These are phyloP conservation scores for Telmatochromis sp. DNA, from an alignment of 2,113 vertebrate genomes.

Conservation along the genomic window DNA sequence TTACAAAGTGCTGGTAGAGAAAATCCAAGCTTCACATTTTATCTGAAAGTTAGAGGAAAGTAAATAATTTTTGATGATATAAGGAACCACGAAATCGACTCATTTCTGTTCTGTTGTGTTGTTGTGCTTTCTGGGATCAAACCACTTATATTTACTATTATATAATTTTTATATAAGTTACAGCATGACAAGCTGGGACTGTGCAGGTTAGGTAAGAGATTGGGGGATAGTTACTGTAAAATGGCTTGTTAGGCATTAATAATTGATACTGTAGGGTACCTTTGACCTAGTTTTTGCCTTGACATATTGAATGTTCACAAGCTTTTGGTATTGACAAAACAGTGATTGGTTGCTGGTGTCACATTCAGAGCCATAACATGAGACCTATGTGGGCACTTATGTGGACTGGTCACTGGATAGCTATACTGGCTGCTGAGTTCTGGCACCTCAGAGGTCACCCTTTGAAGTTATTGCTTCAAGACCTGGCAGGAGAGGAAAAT, in stretches of 20 bases:
- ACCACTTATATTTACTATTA: not conserved
- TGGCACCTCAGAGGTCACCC: not conserved
- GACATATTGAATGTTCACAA: not conserved
- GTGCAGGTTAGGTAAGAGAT: not conserved
- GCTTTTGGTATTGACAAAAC: not conserved
- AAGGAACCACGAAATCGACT: not conserved
- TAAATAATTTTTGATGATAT: not conserved
- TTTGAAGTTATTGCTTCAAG: not conserved
- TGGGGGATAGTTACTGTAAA: not conserved
- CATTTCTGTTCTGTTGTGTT: not conserved
- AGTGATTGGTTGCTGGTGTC: not conserved
- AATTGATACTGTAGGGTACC: not conserved
- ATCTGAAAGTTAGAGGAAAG: not conserved
- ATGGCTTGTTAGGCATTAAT: not conserved
- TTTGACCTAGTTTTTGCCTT: not conserved
- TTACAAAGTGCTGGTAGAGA: not conserved
- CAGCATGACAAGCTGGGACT: fast-evolving
- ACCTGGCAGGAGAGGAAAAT: not conserved
- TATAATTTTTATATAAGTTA: not conserved
- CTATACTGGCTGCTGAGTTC: not conserved
- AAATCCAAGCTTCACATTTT: fast-evolving
- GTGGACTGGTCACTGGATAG: not conserved
- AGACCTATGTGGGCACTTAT: not conserved
- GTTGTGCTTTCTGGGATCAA: not conserved
- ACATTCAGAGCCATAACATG: not conserved